phyloP scores from a whole-genome alignment of 2,797 vertebrate species.

The Onychomys leucogaster region DNA sequence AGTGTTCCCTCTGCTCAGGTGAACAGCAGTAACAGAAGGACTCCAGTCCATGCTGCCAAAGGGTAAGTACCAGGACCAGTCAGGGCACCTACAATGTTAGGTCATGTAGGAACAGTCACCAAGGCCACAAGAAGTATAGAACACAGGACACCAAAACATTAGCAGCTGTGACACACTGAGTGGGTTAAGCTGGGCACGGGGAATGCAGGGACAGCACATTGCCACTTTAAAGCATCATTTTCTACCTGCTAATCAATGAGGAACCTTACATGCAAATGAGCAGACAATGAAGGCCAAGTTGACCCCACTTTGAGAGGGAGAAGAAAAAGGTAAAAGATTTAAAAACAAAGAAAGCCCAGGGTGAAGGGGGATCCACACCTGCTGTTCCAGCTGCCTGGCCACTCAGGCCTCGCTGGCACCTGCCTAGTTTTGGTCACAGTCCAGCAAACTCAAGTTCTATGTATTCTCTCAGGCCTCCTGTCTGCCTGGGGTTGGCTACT shows the following conservation, averaged over 20 bases:
- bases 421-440: neutral
- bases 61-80: neutral
- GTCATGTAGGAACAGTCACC: neutral
- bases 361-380: neutral
- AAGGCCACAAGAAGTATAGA: neutral
- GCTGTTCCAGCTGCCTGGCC: neutral
- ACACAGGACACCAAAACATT: fast-evolving
- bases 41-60: no score
- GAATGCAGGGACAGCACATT: neutral
- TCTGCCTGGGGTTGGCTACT: neutral
- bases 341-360: neutral
- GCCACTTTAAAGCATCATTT: neutral
- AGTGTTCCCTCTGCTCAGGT: neutral
- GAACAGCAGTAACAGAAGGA: no score
- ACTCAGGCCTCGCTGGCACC: neutral
- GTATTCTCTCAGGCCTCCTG: neutral
- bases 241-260: neutral
- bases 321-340: neutral
- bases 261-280: neutral
- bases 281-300: neutral
- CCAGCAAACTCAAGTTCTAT: neutral
- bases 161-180: neutral
- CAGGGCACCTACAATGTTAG: neutral
- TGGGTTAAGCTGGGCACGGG: fast-evolving
- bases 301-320: neutral